These are phyloP conservation scores for Lipophrys pholis DNA, from an alignment of 2,113 vertebrate species.

Conservation along the genomic window DNA sequence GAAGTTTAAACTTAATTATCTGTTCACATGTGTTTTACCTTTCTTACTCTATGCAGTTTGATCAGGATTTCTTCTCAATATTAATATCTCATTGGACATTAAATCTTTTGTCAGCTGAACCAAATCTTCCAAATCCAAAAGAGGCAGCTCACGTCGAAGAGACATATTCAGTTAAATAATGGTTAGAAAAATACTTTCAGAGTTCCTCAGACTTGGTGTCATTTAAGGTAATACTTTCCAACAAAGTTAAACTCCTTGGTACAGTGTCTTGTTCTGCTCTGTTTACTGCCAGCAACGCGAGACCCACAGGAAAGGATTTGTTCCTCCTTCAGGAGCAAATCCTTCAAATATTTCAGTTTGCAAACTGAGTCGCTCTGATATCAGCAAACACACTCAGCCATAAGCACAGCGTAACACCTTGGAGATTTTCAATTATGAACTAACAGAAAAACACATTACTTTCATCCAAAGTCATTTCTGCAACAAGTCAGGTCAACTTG, in stretches of 20 bases:
- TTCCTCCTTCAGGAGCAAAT: conserved; percentile 38
- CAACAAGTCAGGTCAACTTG: conserved; percentile 6
- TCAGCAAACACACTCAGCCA: not conserved
- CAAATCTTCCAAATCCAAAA: not conserved
- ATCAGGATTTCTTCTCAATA: too few relatives aligned
- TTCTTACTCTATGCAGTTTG: too few relatives aligned
- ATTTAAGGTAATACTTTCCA: conserved; percentile 5
- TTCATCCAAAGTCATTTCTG: not conserved
- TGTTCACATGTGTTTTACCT: too few relatives aligned
- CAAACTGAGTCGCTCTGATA: conserved; percentile 22
- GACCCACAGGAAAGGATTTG: conserved; percentile 33
- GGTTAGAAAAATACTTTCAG: not conserved
- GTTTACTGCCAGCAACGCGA: conserved; percentile 20
- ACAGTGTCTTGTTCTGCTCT: conserved; percentile 13
- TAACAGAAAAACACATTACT: conserved; percentile 7
- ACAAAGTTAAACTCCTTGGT: conserved; percentile 10
- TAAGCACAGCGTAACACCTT: not conserved
- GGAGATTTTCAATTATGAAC: conserved; percentile 9
- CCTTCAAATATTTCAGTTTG: conserved; percentile 26
- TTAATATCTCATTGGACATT: too few relatives aligned
- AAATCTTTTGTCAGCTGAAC: too few relatives aligned
- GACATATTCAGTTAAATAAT: not conserved
- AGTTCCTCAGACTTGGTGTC: not conserved
- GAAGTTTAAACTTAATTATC: too few relatives aligned
- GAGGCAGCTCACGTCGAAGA: not conserved